Evolutionary conservation across 64 coral and sea anemone genomes (phyloP), one percentile per base, ranked within the genome.

Genomic region (Dendrophyllia cribrosa): DNA sequence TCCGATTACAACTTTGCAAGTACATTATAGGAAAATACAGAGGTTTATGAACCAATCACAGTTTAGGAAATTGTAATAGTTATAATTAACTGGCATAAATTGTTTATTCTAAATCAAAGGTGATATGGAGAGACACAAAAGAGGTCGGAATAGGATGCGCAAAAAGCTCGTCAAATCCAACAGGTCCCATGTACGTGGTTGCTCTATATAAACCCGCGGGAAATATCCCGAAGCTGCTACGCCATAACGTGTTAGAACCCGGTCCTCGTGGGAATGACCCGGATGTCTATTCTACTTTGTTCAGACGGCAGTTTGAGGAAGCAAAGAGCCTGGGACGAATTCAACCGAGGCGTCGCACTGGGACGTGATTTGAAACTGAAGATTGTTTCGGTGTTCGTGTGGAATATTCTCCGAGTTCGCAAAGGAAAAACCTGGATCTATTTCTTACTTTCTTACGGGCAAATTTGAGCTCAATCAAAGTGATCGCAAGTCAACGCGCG

Each of bases 181-280:
- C 92, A 44, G 92, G 92, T 11, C 92, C 92, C 59, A 77, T 87
- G 51, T 97, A 91, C 72, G 87, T 97, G 4, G 95, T 97, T 17
- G 95, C 95, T 48, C 82, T 97, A 17, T 97, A 97, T 62, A 93
- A 89, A 85, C 95, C 95, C 24, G 95, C 95, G 34, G 95, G 95
- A 82, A 97, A 97, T 72, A 97, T 97, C 55, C 95, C 95, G 65
- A 93, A 93, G 23, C 69, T 97, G 43, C 61, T 97, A 10, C 82
- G 88, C 58, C 44, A 90, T 9, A 94, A 97, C 47, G 95, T 97
- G 24, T 55, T 97, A 19, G 72, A 66, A 62, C 95, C 95, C 2
- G 95, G 95, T n/a, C 85, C 81, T 1, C 71, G 48, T 3, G 95
- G 95, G 6, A 75, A 87, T 66, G 91, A 94, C 58, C 91, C 92